These are phyloP conservation scores for Malacoraja senta DNA, from an alignment of 2,797 vertebrate genomes.

Conservation along the genomic window DNA sequence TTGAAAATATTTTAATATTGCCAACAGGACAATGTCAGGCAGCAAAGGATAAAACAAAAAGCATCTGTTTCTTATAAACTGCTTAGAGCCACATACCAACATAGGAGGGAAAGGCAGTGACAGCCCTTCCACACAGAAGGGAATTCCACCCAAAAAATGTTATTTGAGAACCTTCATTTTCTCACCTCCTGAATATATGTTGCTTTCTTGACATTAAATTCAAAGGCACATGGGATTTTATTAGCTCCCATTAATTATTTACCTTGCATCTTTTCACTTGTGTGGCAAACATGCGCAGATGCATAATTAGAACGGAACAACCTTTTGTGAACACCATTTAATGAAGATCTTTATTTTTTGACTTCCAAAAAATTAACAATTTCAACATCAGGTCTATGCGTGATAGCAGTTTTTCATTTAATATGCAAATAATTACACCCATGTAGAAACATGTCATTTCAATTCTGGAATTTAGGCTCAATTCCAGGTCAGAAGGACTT, in stretches of 20 bases:
- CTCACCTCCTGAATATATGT: constrained; percentile 20
- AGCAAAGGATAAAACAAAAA: constrained; percentile 37
- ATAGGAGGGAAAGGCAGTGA: constrained; percentile 12
- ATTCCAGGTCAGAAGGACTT: constrained; percentile 16
- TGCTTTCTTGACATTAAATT: constrained; percentile 21
- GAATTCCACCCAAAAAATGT: constrained; percentile 23
- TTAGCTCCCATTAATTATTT: neutral
- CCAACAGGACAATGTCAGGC: constrained; percentile 37
- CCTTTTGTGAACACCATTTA: neutral
- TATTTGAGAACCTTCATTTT: constrained; percentile 12
- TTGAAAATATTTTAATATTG: constrained; percentile 39
- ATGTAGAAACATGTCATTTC: constrained; percentile 27
- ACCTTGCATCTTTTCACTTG: neutral
- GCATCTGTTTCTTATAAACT: constrained; percentile 37
- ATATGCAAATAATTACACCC: constrained; percentile 11
- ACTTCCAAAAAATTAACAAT: constrained; percentile 18
- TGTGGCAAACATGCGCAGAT: neutral
- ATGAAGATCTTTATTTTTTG: neutral
- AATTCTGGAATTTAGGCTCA: neutral
- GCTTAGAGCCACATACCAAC: constrained; percentile 14
- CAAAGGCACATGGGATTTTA: neutral
- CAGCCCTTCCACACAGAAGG: neutral
- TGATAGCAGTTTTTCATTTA: constrained; percentile 3
- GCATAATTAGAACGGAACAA: neutral
- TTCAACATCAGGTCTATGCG: neutral